These are phyloP conservation scores for Drosophila ohnishii DNA, from an alignment of 1,140 invertebrate genomes.

Conservation along the genomic window DNA sequence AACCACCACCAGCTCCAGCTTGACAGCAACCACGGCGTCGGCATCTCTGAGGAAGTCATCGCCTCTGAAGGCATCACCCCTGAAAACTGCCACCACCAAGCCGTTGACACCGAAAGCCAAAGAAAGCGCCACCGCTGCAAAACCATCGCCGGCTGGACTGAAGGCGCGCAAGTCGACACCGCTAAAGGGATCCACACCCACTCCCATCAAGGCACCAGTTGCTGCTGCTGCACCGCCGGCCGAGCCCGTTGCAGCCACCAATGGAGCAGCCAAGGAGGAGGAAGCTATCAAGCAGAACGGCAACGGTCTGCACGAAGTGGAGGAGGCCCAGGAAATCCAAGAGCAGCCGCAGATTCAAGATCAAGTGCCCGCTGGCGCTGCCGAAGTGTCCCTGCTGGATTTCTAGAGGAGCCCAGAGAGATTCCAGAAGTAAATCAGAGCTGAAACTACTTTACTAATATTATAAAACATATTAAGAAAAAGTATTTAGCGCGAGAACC, in stretches of 20 bases:
- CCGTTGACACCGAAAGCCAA: conserved; percentile 71
- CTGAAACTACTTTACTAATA: conserved; percentile 70
- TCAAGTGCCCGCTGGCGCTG: background rate
- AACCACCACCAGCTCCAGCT: conserved; percentile 13
- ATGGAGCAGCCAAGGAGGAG: conserved; percentile 41
- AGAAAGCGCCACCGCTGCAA: conserved; percentile 44
- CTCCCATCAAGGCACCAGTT: conserved; percentile 14
- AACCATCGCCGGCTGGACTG: conserved; percentile 50
- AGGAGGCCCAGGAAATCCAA: conserved; percentile 31
- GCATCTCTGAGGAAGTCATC: conserved; percentile 49
- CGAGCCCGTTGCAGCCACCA: conserved; percentile 19
- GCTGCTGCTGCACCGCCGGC: conserved; percentile 10
- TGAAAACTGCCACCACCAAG: conserved; percentile 28
- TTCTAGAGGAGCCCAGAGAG: conserved; percentile 42
- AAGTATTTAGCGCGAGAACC: conserved; percentile 41
- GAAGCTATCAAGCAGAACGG: conserved; percentile 39
- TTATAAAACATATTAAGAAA: conserved; percentile 72
- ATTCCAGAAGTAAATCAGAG: conserved; percentile 9
- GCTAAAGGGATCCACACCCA: conserved; percentile 34
- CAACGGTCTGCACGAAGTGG: conserved; percentile 44
- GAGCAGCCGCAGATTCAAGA: conserved; percentile 11
- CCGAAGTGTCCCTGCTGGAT: conserved; percentile 59
- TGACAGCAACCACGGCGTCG: conserved; percentile 18
- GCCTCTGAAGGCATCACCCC: conserved; percentile 30
- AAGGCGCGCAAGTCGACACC: conserved; percentile 42